These are phyloP conservation scores for Oophaga pumilio DNA, from an alignment of 2,113 vertebrate genomes.

Conservation along the genomic window DNA sequence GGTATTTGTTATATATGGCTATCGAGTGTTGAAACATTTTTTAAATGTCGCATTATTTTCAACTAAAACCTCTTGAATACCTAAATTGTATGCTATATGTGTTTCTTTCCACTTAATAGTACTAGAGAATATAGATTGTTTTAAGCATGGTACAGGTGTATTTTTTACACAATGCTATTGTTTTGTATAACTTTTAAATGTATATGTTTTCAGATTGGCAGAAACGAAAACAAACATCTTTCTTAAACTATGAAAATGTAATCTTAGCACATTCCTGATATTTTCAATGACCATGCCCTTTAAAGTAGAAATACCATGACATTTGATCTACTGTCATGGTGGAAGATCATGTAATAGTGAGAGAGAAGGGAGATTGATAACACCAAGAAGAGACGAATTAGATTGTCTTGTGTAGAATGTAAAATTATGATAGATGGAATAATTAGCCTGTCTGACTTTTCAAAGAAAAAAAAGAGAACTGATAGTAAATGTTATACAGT, in stretches of 20 bases:
- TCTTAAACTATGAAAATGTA: constrained; percentile 70
- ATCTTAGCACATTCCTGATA: constrained; percentile 65
- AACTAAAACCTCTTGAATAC: background rate
- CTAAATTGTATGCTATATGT: background rate
- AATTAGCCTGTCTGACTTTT: constrained; percentile 71
- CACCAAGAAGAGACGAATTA: constrained; percentile 71
- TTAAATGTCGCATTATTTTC: background rate
- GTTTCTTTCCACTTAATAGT: background rate
- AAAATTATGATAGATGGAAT: constrained; percentile 75
- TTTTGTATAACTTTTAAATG: constrained; percentile 24
- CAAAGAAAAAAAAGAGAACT: constrained; percentile 55
- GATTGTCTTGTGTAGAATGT: constrained; percentile 73
- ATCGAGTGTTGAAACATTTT: background rate
- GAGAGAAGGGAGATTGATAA: constrained; percentile 68
- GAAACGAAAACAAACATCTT: constrained; percentile 63
- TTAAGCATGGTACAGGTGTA: background rate
- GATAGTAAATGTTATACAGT: constrained; percentile 48
- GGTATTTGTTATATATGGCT: background rate
- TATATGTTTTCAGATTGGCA: constrained; percentile 64
- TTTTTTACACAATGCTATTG: constrained; percentile 46
- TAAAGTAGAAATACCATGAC: constrained; percentile 73
- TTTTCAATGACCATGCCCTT: constrained; percentile 68
- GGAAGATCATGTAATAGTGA: constrained; percentile 65
- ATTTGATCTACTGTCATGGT: constrained; percentile 75
- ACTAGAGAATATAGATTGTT: background rate